Base-by-base conservation (phyloP, 2,113 vertebrate species). In the Tympanuchus pallidicinctus region DNA sequence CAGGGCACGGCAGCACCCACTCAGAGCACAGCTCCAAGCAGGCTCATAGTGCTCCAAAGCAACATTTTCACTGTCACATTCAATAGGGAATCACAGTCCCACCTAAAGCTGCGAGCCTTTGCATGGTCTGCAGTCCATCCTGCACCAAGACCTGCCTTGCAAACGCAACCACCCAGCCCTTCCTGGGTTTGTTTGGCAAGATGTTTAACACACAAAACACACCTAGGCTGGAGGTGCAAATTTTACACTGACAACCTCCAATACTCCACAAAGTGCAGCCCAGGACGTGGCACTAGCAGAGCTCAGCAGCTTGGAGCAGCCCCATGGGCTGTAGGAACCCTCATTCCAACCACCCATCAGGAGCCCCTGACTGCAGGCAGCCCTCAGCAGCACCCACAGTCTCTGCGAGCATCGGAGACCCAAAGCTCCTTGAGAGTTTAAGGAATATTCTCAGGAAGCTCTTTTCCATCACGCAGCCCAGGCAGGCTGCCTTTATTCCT, bases 351-450 rank as follows among this genome's bases (percentile, higher is more conserved):
- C 12, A 5, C 38, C 16, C 16, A 28, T 8, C 28, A 43, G 28
- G 27, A 74, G 1, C 6, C 3, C 3, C 0, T 0, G 40, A 47
- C 25, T 83, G 50, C 21, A 64, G 22, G 20, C 56, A 18, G 11
- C 20, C 30, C 36, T 34, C 28, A 10, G 66, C 17, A 24, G 4
- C 3, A 45, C 4, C 59, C 69, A 16, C 20, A 13, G 8, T 3
- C 13, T 71, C 48, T 32, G 70, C 42, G 59, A 40, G 34, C 42
- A 38, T 15, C 5, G 5, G 11, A 34, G 36, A 28, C 30, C 57
- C 72, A 92, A n/a, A 4, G 1, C 13, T 36, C 21, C 61, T 20
- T 20, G 10, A 63, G 20, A 75, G 27, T 43, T 21, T 27, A 50
- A 72, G 52, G 9, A 38, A 11, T 22, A 1, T 13, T 42, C 18